These are phyloP conservation scores for Nemotelus pantherinus DNA, from an alignment of 2,888 invertebrate genomes.

Conservation along the genomic window DNA sequence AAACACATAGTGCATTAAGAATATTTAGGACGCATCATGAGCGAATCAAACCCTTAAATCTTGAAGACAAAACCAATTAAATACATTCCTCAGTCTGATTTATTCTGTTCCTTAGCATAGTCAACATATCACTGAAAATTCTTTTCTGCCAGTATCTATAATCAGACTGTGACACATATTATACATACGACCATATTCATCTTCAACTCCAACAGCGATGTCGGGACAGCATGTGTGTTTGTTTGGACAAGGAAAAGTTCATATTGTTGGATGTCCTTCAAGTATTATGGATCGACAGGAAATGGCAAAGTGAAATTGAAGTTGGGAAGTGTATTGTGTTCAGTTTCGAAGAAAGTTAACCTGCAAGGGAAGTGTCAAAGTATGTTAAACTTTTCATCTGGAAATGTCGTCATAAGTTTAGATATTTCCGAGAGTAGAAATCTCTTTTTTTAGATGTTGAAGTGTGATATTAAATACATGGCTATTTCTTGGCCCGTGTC, in stretches of 20 bases:
- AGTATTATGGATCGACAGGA: neutral
- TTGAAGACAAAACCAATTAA: conserved; percentile 43
- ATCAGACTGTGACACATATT: conserved; percentile 39
- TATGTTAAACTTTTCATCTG: neutral
- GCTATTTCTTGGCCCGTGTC: too few relatives aligned
- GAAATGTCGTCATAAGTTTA: too few relatives aligned
- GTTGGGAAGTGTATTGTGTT: neutral
- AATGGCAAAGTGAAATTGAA: conserved; percentile 4
- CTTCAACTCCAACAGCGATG: neutral
- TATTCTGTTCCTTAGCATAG: conserved; percentile 34
- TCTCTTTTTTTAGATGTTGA: too few relatives aligned
- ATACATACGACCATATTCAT: conserved; percentile 18
- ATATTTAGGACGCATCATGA: conserved; percentile 8
- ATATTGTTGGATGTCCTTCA: neutral
- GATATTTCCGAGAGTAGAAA: too few relatives aligned
- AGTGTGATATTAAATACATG: too few relatives aligned
- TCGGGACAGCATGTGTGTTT: neutral
- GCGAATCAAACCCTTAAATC: conserved; percentile 40
- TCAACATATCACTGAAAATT: conserved; percentile 35
- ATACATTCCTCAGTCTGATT: conserved; percentile 43
- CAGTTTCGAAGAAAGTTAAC: conserved; percentile 27
- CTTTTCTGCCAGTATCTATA: conserved; percentile 21
- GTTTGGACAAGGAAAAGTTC: conserved; percentile 3
- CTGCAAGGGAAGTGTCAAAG: conserved; percentile 18
- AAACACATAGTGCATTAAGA: conserved; percentile 23